Evolutionary conservation across 2,888 invertebrate genomes (phyloP), one percentile per base, ranked within the genome.

Genomic region (Lycia hirtaria): DNA sequence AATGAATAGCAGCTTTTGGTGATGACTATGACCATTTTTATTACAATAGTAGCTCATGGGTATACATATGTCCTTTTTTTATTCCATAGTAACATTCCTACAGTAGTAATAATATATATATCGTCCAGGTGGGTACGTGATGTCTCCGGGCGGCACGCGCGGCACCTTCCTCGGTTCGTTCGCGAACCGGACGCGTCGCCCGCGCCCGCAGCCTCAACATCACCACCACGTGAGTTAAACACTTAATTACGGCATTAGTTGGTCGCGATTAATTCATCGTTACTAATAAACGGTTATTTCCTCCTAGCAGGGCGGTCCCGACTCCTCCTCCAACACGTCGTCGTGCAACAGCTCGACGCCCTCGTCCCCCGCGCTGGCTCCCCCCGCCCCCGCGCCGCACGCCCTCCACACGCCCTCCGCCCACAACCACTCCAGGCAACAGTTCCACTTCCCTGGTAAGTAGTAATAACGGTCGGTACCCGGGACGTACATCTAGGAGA

Each of bases 291-390:
- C 14, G 4, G 5, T n/a, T 7, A 17, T 9, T 6, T 17, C 14
- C 24, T n/a, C 2, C 9, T 38, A 53, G 14, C 48, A 55, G 58
- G 94, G 89, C 66, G 93, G 94, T 45, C 96, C 95, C 19, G 97
- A 98, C 87, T 97, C 97, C 67, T 97, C 97, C 85, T 98, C 98
- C 35, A 98, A 97, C 81, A 97, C 98, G 52, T 98, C 98, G 52
- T 98, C 98, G 84, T 98, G 98, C 92, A 98, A 98, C 89, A 98
- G 98, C 83, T 98, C 98, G 56, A 97, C 98, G 62, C 98, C 98
- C 62, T 98, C 98, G 71, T 98, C 98, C 79, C 98, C 99, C 45
- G 98, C 98, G 70, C 92, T 95, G 71, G 91, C 93, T 76, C 93
- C 90, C 76, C 92, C 88, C 79, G 88, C 83, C 52, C 75, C 78